Conservation (phyloP, 2,797 vertebrate genomes). For the Leptodactylus fallax region DNA sequence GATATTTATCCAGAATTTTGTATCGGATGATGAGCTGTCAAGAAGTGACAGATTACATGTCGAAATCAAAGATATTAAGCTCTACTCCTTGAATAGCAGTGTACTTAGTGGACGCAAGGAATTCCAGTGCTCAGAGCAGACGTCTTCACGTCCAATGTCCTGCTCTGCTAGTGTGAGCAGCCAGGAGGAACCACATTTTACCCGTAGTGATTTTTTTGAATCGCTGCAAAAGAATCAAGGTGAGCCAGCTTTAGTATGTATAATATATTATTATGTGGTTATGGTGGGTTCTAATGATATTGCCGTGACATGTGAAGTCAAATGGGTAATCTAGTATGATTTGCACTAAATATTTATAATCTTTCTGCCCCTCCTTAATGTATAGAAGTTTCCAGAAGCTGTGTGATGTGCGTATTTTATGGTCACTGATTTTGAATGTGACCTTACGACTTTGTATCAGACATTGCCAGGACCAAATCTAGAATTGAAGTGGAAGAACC, state of each 20-base stretch:
- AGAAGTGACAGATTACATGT: slow-evolving; percentile 87
- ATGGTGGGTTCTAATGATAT: too few relatives aligned
- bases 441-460: too few relatives aligned
- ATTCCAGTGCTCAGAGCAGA: slow-evolving; percentile 64
- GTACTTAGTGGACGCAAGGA: slow-evolving; percentile 78
- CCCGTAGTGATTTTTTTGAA: slow-evolving; percentile 95
- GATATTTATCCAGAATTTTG: slow-evolving; percentile 93
- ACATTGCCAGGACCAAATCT: too few relatives aligned
- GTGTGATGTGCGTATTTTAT: too few relatives aligned
- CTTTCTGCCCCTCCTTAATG: too few relatives aligned
- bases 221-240: slow-evolving; percentile 89
- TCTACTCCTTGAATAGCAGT: slow-evolving; percentile 92
- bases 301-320: too few relatives aligned
- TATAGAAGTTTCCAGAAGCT: too few relatives aligned
- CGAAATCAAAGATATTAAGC: slow-evolving; percentile 92
- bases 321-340: too few relatives aligned
- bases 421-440: too few relatives aligned
- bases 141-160: slow-evolving; percentile 60
- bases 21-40: slow-evolving; percentile 82
- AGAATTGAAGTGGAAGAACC: too few relatives aligned
- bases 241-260: slow-evolving; percentile 68
- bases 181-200: slow-evolving; percentile 89
- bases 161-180: slow-evolving; percentile 69
- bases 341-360: too few relatives aligned
- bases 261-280: too few relatives aligned